Evolutionary conservation across 1,140 invertebrate species (phyloP).

Genomic region (Eupristina koningsbergeri): DNA sequence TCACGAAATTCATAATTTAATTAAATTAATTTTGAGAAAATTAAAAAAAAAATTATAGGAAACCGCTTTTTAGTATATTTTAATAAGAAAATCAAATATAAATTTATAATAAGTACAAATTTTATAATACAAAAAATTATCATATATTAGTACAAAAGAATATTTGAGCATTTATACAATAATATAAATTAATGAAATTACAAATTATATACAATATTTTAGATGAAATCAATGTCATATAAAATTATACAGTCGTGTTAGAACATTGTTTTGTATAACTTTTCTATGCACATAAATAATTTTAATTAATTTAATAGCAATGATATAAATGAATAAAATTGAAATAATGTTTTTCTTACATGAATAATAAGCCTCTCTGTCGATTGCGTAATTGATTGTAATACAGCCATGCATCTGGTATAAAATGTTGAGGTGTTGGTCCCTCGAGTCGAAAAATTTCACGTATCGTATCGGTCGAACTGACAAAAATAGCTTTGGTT

Average conservation of each 20-base stretch:
- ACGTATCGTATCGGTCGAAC: constrained; percentile 80
- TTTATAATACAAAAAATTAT: neutral
- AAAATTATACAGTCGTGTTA: too few relatives aligned
- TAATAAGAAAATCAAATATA: too few relatives aligned
- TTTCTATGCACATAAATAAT: neutral
- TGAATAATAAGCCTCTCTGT: constrained; percentile 88
- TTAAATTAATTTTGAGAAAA: too few relatives aligned
- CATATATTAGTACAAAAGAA: neutral
- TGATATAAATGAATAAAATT: neutral
- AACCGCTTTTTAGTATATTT: too few relatives aligned
- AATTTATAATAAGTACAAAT: neutral
- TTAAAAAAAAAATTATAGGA: too few relatives aligned
- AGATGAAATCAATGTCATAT: too few relatives aligned
- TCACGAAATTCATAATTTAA: too few relatives aligned
- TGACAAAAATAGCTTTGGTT: constrained; percentile 81
- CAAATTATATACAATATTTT: too few relatives aligned
- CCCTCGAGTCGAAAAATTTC: constrained; percentile 84
- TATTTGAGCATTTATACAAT: neutral
- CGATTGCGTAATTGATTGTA: constrained; percentile 83
- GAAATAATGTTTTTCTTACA: constrained; percentile 73
- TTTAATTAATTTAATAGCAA: neutral
- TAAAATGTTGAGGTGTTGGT: constrained; percentile 82
- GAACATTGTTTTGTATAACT: neutral
- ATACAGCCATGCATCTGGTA: constrained; percentile 86
- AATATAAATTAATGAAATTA: too few relatives aligned